Conservation (phyloP, 2,113 vertebrate genomes). For the Myiozetetes cayanensis region DNA sequence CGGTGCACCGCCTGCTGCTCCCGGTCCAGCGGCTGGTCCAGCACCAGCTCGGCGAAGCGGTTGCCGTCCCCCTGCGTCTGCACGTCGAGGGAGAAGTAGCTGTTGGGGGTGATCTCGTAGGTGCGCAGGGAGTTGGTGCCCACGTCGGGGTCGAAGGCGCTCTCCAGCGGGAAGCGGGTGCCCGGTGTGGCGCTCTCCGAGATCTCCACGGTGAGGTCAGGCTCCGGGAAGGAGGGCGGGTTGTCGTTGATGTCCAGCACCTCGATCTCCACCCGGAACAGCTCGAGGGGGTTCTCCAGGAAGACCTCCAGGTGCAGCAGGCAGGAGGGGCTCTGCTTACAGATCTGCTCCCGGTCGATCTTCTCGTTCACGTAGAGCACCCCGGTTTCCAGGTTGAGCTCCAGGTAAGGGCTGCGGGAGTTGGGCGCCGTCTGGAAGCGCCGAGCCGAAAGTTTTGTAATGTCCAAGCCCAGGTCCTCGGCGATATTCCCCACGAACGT, state of each 20-base stretch:
- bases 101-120: constrained; percentile 95
- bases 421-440: constrained; percentile 93
- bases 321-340: constrained; percentile 91
- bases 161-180: constrained; percentile 94
- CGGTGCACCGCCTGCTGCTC: constrained; percentile 95
- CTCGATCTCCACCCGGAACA: constrained; percentile 95
- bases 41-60: constrained; percentile 93
- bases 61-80: constrained; percentile 95
- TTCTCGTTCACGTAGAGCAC: constrained; percentile 91
- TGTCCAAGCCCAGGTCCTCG: constrained; percentile 97
- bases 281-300: constrained; percentile 93
- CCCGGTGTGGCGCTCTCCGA: constrained; percentile 96
- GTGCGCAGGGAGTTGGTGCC: constrained; percentile 95
- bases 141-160: constrained; percentile 96
- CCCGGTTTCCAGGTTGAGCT: constrained; percentile 94
- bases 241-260: constrained; percentile 98
- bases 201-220: constrained; percentile 95
- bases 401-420: constrained; percentile 92
- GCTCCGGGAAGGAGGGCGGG: constrained; percentile 91
- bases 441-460: constrained; percentile 94
- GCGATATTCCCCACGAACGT: constrained; percentile 98
- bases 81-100: constrained; percentile 93
- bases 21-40: constrained; percentile 91
- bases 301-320: constrained; percentile 97
- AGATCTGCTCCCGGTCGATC: constrained; percentile 95